Conservation (phyloP, 1,140 invertebrate species). For the Diploscapter pachys region DNA sequence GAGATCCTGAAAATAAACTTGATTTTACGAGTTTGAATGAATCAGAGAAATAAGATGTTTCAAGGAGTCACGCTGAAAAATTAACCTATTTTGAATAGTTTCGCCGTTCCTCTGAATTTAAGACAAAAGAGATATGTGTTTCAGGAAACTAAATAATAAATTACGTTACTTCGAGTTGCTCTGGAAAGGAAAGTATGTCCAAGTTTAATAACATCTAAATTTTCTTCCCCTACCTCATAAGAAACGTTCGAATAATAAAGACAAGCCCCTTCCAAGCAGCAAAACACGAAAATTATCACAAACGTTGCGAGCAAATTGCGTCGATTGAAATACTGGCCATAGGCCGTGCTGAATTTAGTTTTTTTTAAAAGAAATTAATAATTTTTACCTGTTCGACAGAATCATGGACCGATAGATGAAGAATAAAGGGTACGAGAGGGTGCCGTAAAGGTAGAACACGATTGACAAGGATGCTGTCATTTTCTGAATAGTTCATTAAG, state of each 20-base stretch:
- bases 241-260: conserved; percentile 24
- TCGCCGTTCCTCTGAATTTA: no score
- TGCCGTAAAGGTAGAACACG: conserved; percentile 21
- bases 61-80: no score
- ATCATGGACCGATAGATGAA: conserved; percentile 29
- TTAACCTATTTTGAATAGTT: no score
- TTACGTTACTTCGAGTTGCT: no score
- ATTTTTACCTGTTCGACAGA: conserved; percentile 15
- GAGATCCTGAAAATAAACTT: conserved; percentile 15
- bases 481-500: conserved; percentile 9
- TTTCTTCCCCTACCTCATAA: conserved; percentile 5
- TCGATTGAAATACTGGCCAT: conserved; percentile 27
- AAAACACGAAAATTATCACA: conserved; percentile 15
- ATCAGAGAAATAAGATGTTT: no score
- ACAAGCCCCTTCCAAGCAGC: conserved; percentile 14
- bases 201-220: not conserved
- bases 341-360: conserved; percentile 9
- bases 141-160: no score
- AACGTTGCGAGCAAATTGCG: conserved; percentile 19
- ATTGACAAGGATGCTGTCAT: conserved; percentile 4
- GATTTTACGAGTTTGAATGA: not conserved
- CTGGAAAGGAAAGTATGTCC: not conserved
- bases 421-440: conserved; percentile 24
- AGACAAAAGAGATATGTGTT: no score
- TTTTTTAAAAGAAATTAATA: not conserved